Conservation (phyloP, 35 echinoderm and acorn worm species). For the Ophiothrix spiculata region DNA sequence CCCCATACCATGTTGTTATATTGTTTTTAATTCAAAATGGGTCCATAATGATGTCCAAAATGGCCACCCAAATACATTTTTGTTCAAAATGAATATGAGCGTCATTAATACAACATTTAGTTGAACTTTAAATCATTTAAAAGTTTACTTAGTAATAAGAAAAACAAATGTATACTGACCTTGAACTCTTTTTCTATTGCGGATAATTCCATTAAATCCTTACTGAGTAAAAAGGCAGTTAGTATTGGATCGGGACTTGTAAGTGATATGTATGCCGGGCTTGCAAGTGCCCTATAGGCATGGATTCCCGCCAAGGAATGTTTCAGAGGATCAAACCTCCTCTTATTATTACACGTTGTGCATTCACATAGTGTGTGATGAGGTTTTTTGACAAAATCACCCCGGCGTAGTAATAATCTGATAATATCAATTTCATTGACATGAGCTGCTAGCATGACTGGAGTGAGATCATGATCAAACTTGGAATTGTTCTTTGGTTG, state of each 20-base stretch:
- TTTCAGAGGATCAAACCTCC: slow-evolving; percentile 89
- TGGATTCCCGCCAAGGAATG: slow-evolving; percentile 78
- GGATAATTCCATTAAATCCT: slow-evolving; percentile 66
- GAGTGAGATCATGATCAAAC: slow-evolving; percentile 92
- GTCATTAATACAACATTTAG: too few relatives aligned
- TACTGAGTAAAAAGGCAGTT: slow-evolving; percentile 84
- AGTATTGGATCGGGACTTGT: slow-evolving; percentile 91
- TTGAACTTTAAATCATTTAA: too few relatives aligned
- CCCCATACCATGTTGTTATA: too few relatives aligned
- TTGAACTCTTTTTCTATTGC: slow-evolving; percentile 90
- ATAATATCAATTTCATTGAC: slow-evolving; percentile 92
- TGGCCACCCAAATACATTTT: too few relatives aligned
- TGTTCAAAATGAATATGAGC: too few relatives aligned
- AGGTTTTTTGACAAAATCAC: slow-evolving; percentile 68
- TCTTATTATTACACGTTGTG: slow-evolving; percentile 68
- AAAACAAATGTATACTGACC: too few relatives aligned
- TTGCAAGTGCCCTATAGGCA: slow-evolving; percentile 71
- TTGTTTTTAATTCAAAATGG: too few relatives aligned
- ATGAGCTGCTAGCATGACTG: slow-evolving; percentile 87
- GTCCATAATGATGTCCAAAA: too few relatives aligned
- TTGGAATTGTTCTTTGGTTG: slow-evolving; percentile 67
- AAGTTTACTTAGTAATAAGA: too few relatives aligned
- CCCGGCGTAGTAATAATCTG: slow-evolving; percentile 60
- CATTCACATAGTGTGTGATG: slow-evolving; percentile 81
- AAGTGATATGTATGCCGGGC: slow-evolving; percentile 88